These are phyloP conservation scores for Podocnemis expansa DNA, from an alignment of 2,113 vertebrate species.

Conservation along the genomic window DNA sequence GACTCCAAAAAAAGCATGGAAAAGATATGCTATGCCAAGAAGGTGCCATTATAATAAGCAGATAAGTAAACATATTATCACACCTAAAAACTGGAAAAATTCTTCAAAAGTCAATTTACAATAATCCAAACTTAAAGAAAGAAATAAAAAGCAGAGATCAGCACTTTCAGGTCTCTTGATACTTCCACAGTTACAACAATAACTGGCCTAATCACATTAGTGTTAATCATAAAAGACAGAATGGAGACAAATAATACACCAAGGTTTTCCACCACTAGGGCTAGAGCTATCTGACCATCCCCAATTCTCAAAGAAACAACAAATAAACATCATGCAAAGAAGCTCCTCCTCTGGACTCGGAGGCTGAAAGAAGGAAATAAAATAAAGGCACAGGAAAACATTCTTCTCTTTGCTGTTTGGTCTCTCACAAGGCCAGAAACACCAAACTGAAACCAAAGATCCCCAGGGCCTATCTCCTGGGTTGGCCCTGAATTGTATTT, in stretches of 20 bases:
- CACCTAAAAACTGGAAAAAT: background rate
- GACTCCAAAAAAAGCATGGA: background rate
- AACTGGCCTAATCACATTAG: conserved; percentile 19
- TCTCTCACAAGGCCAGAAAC: background rate
- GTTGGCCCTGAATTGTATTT: background rate
- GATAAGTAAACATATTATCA: background rate
- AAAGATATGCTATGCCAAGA: background rate
- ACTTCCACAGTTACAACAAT: background rate
- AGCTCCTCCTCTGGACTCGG: background rate
- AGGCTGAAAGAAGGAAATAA: background rate
- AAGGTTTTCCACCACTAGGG: background rate
- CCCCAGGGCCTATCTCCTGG: background rate
- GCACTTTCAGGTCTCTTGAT: background rate
- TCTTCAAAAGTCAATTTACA: background rate
- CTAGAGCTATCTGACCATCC: background rate
- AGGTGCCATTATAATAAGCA: background rate
- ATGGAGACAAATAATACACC: conserved; percentile 3
- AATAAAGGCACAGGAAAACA: background rate
- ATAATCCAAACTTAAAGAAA: conserved; percentile 3
- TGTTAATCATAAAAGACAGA: background rate
- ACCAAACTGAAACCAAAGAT: background rate
- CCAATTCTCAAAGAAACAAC: conserved; percentile 1
- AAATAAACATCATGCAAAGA: background rate
- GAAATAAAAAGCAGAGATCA: background rate
- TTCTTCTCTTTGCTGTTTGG: background rate